A percentile compares a stretch with the other conserved stretches of the same genome.
phyloP scores from a whole-genome alignment of 1,140 invertebrate species.

The Caerostris darwini region DNA sequence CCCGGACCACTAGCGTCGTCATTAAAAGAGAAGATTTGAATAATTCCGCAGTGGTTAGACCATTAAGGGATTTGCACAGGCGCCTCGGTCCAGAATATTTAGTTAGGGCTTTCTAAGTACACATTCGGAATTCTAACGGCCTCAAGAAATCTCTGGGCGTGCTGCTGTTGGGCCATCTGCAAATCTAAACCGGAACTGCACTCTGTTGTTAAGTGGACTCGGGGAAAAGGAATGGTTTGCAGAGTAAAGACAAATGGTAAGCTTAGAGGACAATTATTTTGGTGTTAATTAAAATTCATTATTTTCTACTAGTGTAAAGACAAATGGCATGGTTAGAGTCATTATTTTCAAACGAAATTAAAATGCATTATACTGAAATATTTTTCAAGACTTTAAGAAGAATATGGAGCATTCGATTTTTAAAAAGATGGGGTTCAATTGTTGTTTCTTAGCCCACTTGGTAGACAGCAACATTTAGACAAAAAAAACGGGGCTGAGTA shows the following conservation, averaged over 20 bases:
- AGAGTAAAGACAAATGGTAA: neutral
- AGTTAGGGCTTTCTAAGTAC: constrained; percentile 71
- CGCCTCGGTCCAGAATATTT: constrained; percentile 68
- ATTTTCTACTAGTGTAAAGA: too few species aligned
- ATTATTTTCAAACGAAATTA: too few species aligned
- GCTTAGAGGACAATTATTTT: too few species aligned
- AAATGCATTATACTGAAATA: too few species aligned
- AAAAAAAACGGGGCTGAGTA: too few species aligned
- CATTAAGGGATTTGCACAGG: constrained; percentile 74
- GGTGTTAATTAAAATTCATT: too few species aligned
- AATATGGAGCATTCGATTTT: too few species aligned
- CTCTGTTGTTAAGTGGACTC: neutral
- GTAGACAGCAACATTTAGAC: too few species aligned
- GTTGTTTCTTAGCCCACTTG: too few species aligned
- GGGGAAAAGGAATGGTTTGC: neutral
- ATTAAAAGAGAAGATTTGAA: constrained; percentile 75
- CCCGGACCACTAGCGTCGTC: constrained; percentile 9
- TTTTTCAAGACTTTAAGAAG: too few species aligned
- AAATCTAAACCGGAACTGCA: constrained; percentile 17
- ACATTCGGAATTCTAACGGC: constrained; percentile 69
- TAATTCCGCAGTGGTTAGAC: constrained; percentile 69
- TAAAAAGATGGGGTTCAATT: too few species aligned
- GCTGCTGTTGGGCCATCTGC: constrained; percentile 12
- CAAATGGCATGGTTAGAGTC: too few species aligned
- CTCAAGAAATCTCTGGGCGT: constrained; percentile 59